Evolutionary conservation across 2,888 invertebrate species (phyloP).

Genomic region (Syrphus vitripennis): DNA sequence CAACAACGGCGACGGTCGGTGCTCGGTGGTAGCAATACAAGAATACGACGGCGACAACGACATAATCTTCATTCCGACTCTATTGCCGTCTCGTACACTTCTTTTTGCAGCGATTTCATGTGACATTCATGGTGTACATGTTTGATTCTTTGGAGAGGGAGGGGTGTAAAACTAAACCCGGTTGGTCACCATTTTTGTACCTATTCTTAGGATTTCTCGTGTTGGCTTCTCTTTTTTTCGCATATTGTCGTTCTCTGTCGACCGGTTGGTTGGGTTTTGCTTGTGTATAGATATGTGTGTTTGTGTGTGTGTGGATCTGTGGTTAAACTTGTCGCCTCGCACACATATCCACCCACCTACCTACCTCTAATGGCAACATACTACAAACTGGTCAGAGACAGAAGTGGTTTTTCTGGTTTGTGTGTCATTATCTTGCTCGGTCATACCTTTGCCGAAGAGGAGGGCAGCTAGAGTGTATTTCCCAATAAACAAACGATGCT

Average conservation of each 20-base stretch:
- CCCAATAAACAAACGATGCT: conserved; percentile 71
- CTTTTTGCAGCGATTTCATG: conserved; percentile 56
- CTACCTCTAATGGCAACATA: neutral
- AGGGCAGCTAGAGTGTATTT: conserved; percentile 35
- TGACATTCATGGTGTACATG: conserved; percentile 38
- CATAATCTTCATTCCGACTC: conserved; percentile 67
- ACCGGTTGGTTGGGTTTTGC: conserved; percentile 62
- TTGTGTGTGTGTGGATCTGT: conserved; percentile 73
- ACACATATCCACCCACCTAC: conserved; percentile 33
- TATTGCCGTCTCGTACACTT: conserved; percentile 58
- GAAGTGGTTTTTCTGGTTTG: conserved; percentile 65
- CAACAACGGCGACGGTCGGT: conserved; percentile 22
- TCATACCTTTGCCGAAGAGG: conserved; percentile 53
- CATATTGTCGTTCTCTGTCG: conserved; percentile 55
- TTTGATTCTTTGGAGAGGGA: conserved; percentile 46
- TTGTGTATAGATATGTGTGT: neutral
- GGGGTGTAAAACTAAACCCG: conserved; percentile 69
- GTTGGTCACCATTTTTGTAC: conserved; percentile 71
- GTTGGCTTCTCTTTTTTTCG: conserved; percentile 59
- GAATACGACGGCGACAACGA: conserved; percentile 69
- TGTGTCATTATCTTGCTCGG: conserved; percentile 73
- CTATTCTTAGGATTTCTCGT: conserved; percentile 57
- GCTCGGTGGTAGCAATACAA: conserved; percentile 49
- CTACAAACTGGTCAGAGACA: conserved; percentile 56
- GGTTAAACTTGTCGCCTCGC: conserved; percentile 78